Percentiles rank a stretch among this genome's conserved stretches.
These are phyloP conservation scores for Bombus haemorrhoidalis DNA, from an alignment of 1,140 invertebrate genomes.

Conservation along the genomic window DNA sequence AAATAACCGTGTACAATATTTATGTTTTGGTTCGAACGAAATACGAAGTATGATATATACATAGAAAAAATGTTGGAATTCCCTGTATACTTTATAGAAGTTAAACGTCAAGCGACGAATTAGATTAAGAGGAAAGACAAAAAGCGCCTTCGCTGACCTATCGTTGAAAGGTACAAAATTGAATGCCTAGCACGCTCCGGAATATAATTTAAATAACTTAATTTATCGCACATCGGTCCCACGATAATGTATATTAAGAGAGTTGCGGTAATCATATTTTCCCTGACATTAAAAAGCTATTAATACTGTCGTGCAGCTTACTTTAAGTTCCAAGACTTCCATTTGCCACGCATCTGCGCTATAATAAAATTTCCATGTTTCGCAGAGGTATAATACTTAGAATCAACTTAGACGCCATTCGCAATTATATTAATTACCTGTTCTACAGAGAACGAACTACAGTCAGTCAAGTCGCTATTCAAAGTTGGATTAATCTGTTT, in stretches of 20 bases:
- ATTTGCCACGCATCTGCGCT: not conserved
- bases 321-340: slow-evolving; percentile 35
- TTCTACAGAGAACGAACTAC: not conserved
- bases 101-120: not conserved
- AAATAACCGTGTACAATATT: too few species aligned
- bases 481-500: not conserved
- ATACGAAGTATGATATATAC: not conserved
- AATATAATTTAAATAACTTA: slow-evolving; percentile 45
- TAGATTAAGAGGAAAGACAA: slow-evolving; percentile 18
- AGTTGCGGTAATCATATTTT: slow-evolving; percentile 43
- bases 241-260: slow-evolving; percentile 42
- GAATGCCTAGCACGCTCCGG: not conserved
- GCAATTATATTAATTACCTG: not conserved
- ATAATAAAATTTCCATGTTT: slow-evolving; percentile 10
- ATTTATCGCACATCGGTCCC: slow-evolving; percentile 38
- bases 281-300: slow-evolving; percentile 36
- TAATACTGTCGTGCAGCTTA: slow-evolving; percentile 32
- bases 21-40: not conserved
- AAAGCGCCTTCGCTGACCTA: slow-evolving; percentile 1
- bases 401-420: not conserved
- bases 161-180: slow-evolving; percentile 26
- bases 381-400: not conserved
- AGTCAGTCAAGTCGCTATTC: not conserved
- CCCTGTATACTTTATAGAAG: not conserved
- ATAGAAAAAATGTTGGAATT: not conserved